Evolutionary conservation across 2,113 vertebrate species (phyloP).

Genomic region (Melanerpes aurifrons): DNA sequence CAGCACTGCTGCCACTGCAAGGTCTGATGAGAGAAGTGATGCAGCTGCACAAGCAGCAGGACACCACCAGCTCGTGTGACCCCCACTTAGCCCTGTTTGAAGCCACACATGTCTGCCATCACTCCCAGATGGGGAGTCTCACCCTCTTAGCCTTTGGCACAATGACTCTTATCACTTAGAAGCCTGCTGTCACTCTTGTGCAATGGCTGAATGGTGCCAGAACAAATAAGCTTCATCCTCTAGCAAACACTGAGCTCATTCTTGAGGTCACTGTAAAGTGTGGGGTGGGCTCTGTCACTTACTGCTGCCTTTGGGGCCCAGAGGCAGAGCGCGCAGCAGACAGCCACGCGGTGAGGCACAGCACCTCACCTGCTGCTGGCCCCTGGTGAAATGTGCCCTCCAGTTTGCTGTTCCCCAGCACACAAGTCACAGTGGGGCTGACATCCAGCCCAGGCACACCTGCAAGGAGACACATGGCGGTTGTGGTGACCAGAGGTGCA

Average conservation of each 20-base stretch:
- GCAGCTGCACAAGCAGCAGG: not conserved
- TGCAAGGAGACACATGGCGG: rapidly evolving
- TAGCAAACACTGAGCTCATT: not conserved
- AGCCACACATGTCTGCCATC: rapidly evolving
- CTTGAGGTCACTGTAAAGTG: not conserved
- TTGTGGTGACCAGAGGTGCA: not conserved
- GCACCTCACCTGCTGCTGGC: not conserved
- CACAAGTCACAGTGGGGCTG: rapidly evolving
- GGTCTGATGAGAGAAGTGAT: rapidly evolving
- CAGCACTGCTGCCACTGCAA: not conserved
- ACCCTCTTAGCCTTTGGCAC: not conserved
- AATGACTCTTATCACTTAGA: not conserved
- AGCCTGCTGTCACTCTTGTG: not conserved
- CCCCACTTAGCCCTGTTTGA: not conserved
- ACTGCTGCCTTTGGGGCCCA: too few species aligned
- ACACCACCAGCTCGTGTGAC: not conserved
- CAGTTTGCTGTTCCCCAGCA: not conserved
- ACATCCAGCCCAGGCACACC: not conserved
- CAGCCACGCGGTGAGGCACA: rapidly evolving
- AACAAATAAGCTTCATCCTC: not conserved
- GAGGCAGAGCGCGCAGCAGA: not conserved
- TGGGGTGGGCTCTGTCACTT: not conserved
- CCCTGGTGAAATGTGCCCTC: rapidly evolving
- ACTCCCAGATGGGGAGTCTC: not conserved
- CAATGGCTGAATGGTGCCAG: not conserved